These are phyloP conservation scores for Acrocyrtus sp. DNA, from an alignment of 2,888 invertebrate genomes.

Conservation along the genomic window DNA sequence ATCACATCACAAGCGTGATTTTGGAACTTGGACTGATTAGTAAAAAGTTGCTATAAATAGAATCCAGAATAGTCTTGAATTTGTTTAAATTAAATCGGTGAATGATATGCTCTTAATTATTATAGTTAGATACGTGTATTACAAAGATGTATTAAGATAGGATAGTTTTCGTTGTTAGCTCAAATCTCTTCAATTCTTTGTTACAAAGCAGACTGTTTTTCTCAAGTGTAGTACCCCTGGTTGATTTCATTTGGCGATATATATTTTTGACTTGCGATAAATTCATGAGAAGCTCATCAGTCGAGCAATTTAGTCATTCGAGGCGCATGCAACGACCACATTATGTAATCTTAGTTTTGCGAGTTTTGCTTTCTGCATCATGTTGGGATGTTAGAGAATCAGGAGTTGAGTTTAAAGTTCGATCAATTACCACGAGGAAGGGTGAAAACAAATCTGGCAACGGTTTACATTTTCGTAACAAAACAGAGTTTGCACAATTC, in stretches of 20 bases:
- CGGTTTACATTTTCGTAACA: too few relatives aligned
- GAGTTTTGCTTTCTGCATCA: not conserved
- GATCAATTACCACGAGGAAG: too few relatives aligned
- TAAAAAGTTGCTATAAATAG: slow-evolving; percentile 7
- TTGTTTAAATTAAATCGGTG: slow-evolving; percentile 12
- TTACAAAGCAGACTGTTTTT: not conserved
- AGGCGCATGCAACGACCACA: too few relatives aligned
- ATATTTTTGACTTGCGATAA: too few relatives aligned
- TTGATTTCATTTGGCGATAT: too few relatives aligned
- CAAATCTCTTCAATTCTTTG: not conserved
- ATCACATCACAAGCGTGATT: slow-evolving; percentile 45
- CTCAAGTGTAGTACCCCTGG: too few relatives aligned
- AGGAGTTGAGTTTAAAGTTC: too few relatives aligned
- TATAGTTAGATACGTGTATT: not conserved
- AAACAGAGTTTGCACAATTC: too few relatives aligned
- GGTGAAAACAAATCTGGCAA: too few relatives aligned
- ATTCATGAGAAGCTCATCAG: too few relatives aligned
- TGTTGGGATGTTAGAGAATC: too few relatives aligned
- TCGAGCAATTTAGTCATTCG: too few relatives aligned
- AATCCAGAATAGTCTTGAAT: slow-evolving; percentile 14
- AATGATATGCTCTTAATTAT: slow-evolving; percentile 2
- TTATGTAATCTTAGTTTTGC: not conserved
- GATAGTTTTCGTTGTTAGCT: not conserved
- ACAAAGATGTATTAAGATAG: not conserved
- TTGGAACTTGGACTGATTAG: slow-evolving; percentile 48